Conservation (phyloP, 2,888 invertebrate genomes). For the Rhingia campestris region DNA sequence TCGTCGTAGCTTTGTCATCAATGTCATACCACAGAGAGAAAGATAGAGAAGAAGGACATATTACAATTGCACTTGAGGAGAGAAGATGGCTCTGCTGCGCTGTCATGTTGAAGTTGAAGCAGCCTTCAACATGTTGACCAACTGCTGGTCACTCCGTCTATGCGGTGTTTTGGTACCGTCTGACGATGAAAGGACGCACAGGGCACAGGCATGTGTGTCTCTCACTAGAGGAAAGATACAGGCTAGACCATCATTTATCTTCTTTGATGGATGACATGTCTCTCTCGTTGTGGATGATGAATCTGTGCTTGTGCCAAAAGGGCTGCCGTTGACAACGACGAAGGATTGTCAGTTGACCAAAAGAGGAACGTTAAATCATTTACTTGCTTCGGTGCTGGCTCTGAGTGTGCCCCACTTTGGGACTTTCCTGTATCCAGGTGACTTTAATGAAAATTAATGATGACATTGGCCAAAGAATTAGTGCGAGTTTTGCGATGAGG, state of each 20-base stretch:
- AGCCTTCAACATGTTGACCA: conserved; percentile 73
- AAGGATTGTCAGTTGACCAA: conserved; percentile 69
- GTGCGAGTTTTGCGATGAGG: conserved; percentile 63
- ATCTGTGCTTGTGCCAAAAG: conserved; percentile 68
- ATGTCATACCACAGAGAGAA: conserved; percentile 9
- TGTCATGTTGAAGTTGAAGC: conserved; percentile 64
- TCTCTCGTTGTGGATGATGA: conserved; percentile 70
- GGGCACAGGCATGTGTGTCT: conserved; percentile 22
- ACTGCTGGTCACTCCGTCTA: conserved; percentile 55
- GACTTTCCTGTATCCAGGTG: conserved; percentile 61
- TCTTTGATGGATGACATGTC: conserved; percentile 74
- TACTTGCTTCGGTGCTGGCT: conserved; percentile 32
- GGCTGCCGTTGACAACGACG: conserved; percentile 70
- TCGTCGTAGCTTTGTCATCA: conserved; percentile 27
- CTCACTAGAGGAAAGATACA: conserved; percentile 33
- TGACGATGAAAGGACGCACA: conserved; percentile 51
- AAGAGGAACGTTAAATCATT: conserved; percentile 55
- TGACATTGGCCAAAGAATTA: conserved; percentile 74
- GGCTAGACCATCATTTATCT: conserved; percentile 74
- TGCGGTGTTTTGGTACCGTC: conserved; percentile 35
- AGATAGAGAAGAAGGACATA: conserved; percentile 32
- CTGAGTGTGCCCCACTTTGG: conserved; percentile 44
- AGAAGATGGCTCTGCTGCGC: conserved; percentile 26
- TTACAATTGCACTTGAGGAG: conserved; percentile 57
- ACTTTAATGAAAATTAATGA: conserved; percentile 75